Conservation (phyloP, 64 coral and sea anemone species). For the Stichodactyla helianthus region DNA sequence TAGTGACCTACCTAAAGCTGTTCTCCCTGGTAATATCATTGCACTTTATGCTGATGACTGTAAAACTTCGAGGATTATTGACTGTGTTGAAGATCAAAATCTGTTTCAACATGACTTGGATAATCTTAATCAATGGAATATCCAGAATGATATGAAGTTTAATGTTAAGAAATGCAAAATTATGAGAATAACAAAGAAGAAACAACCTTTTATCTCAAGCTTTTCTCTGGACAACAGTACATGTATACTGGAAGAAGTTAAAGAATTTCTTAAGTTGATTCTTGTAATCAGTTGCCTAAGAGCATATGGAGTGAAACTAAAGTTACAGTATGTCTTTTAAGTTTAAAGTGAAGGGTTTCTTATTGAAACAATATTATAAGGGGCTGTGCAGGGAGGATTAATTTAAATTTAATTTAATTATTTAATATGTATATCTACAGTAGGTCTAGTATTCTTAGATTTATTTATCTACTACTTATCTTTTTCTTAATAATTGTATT, state of each 20-base stretch:
- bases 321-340: too few relatives aligned
- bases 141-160: conserved; percentile 34
- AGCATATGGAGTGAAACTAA: too few relatives aligned
- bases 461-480: neutral
- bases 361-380: too few relatives aligned
- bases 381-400: neutral
- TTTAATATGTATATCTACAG: too few relatives aligned
- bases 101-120: conserved; percentile 29
- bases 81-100: neutral
- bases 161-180: conserved; percentile 44
- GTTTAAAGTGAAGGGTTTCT: too few relatives aligned
- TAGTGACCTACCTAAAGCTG: conserved; percentile 12
- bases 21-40: neutral
- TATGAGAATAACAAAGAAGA: conserved; percentile 29
- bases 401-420: neutral
- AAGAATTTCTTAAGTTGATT: conserved; percentile 9
- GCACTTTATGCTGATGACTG: conserved; percentile 37
- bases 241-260: conserved; percentile 3
- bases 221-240: conserved; percentile 1
- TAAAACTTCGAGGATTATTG: conserved; percentile 18
- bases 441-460: neutral
- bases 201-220: conserved; percentile 5
- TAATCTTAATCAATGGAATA: conserved; percentile 17
- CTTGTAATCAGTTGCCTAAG: conserved; percentile 1
- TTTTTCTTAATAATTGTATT: neutral